These are phyloP conservation scores for Ectemnius cavifrons DNA, from an alignment of 2,888 invertebrate species.

Conservation along the genomic window DNA sequence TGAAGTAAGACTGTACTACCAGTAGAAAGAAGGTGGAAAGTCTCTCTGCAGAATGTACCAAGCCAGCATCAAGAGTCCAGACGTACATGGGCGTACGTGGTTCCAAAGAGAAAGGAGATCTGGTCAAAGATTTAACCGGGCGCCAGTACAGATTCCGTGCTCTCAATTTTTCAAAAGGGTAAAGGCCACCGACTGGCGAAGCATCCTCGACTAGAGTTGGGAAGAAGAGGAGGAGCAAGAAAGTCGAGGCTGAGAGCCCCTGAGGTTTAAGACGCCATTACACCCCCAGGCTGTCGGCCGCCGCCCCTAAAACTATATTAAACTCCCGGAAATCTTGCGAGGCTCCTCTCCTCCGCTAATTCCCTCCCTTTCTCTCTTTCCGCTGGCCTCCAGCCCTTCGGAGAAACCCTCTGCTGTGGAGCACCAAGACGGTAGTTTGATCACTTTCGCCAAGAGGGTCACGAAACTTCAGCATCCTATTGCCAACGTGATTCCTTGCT, in stretches of 20 bases:
- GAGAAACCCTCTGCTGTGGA: conserved; percentile 47
- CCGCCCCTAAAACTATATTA: conserved; percentile 78
- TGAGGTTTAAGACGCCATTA: conserved; percentile 78
- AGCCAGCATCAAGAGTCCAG: conserved; percentile 43
- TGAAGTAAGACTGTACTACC: too few relatives aligned
- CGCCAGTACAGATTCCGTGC: conserved; percentile 56
- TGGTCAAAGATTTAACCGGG: conserved; percentile 59
- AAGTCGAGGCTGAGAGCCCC: conserved; percentile 70
- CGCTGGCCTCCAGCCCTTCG: conserved; percentile 30
- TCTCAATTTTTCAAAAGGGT: conserved; percentile 57
- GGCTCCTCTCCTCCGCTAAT: conserved; percentile 60
- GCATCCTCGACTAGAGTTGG: not conserved
- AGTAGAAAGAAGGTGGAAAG: not conserved
- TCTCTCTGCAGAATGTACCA: not conserved
- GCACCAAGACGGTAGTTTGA: conserved; percentile 73
- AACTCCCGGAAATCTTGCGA: conserved; percentile 77
- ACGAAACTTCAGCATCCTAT: conserved; percentile 24
- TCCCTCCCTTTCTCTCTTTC: conserved; percentile 56
- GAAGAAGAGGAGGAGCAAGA: not conserved
- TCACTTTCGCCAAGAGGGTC: conserved; percentile 62
- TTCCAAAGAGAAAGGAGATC: conserved; percentile 35
- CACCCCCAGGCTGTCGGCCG: conserved; percentile 71
- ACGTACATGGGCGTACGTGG: conserved; percentile 66
- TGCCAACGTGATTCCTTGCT: conserved; percentile 9
- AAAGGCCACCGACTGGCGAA: conserved; percentile 8